These are phyloP conservation scores for Heteractis magnifica DNA, from an alignment of 92 coral and sea anemone species.

Conservation along the genomic window DNA sequence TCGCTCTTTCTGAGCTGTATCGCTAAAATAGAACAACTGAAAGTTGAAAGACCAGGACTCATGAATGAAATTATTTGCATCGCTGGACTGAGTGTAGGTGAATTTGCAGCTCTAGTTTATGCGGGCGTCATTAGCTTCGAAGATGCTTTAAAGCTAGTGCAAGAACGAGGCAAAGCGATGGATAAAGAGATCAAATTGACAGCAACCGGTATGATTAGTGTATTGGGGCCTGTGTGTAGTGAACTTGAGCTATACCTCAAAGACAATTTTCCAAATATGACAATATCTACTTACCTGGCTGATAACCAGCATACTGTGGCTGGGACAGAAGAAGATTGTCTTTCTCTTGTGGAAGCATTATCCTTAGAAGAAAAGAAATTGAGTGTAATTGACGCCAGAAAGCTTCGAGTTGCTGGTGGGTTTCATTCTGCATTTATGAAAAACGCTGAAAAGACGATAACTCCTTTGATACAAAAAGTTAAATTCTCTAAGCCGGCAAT, in stretches of 20 bases:
- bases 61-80: neutral
- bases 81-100: slow-evolving; percentile 1
- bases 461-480: slow-evolving; percentile 1
- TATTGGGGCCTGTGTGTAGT: neutral
- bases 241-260: neutral
- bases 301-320: slow-evolving; percentile 10
- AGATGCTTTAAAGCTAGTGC: neutral
- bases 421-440: slow-evolving; percentile 8
- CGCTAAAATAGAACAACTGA: slow-evolving; percentile 3
- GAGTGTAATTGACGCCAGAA: slow-evolving; percentile 2
- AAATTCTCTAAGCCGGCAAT: neutral
- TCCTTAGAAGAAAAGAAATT: neutral
- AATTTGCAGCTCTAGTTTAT: slow-evolving; percentile 7
- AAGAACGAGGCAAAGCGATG: slow-evolving; percentile 13
- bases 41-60: slow-evolving; percentile 7
- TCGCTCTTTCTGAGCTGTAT: slow-evolving; percentile 1
- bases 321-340: slow-evolving; percentile 1
- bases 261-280: neutral
- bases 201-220: neutral
- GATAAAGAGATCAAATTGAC: neutral
- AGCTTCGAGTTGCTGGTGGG: neutral
- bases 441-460: neutral
- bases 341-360: neutral
- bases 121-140: neutral
- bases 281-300: slow-evolving; percentile 7